Percentiles rank a stretch among this genome's conserved stretches.
Conservation (phyloP, 2,113 vertebrate genomes). For the Microtus montanus region DNA sequence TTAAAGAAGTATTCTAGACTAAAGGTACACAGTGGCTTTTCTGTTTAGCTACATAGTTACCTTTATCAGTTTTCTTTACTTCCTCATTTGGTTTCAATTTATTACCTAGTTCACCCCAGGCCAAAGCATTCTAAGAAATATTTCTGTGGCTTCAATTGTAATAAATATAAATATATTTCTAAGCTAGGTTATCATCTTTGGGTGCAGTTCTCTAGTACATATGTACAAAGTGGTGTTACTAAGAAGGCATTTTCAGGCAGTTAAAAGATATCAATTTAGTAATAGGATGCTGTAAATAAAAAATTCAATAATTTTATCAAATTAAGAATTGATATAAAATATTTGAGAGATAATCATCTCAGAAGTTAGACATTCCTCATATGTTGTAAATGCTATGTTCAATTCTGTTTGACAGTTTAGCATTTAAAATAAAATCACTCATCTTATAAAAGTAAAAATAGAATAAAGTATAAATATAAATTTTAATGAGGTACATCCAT, state of each 20-base stretch:
- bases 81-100: neutral
- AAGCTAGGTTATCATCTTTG: neutral
- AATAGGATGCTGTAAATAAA: conserved; percentile 26
- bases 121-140: neutral
- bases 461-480: neutral
- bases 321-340: neutral
- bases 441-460: neutral
- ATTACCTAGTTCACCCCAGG: neutral
- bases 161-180: neutral
- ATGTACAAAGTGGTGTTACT: neutral
- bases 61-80: neutral
- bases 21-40: neutral
- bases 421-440: conserved; percentile 25
- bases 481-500: neutral
- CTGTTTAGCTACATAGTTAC: neutral
- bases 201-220: neutral
- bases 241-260: neutral
- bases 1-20: neutral
- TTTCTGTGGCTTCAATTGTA: neutral
- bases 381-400: neutral
- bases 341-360: conserved; percentile 19
- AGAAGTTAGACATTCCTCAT: neutral
- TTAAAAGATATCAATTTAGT: neutral
- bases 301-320: conserved; percentile 29
- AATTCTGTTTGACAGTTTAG: neutral